These are phyloP conservation scores for Protonibea diacanthus DNA, from an alignment of 2,797 vertebrate species.

Conservation along the genomic window DNA sequence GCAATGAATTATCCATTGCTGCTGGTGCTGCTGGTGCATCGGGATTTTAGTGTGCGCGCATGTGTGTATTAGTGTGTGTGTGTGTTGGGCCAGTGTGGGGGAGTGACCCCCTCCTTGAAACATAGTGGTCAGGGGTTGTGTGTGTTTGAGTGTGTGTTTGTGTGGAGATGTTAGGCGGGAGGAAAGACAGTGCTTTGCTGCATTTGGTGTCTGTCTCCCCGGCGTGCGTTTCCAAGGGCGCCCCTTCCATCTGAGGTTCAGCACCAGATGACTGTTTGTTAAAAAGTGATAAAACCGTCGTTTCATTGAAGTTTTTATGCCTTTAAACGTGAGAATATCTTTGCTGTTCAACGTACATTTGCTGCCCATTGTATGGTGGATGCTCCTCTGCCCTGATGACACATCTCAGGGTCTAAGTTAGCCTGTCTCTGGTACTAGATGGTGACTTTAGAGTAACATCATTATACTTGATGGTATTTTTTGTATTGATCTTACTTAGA, in stretches of 20 bases:
- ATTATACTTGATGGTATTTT: not conserved
- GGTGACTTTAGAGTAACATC: conserved; percentile 23
- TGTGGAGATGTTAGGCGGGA: conserved; percentile 57
- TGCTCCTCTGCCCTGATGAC: not conserved
- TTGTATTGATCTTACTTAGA: not conserved
- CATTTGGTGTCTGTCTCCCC: conserved; percentile 63
- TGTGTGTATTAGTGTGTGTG: not conserved
- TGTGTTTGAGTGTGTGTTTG: conserved; percentile 23
- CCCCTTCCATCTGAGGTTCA: not conserved
- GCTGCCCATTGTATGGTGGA: not conserved
- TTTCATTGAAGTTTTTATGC: not conserved
- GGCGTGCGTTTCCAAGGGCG: conserved; percentile 6
- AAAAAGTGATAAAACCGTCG: not conserved
- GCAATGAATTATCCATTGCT: conserved; percentile 61
- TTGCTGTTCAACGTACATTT: not conserved
- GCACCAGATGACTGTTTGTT: not conserved
- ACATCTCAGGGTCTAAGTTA: not conserved
- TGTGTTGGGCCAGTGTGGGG: conserved; percentile 14
- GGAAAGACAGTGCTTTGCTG: conserved; percentile 69
- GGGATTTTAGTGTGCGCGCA: conserved; percentile 15
- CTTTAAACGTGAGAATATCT: not conserved
- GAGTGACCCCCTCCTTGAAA: conserved; percentile 47
- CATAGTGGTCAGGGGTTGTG: conserved; percentile 37
- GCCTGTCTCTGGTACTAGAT: not conserved
- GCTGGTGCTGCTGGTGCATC: conserved; percentile 23